Conservation (phyloP, 1,140 invertebrate genomes). For the Ceratitis capitata region DNA sequence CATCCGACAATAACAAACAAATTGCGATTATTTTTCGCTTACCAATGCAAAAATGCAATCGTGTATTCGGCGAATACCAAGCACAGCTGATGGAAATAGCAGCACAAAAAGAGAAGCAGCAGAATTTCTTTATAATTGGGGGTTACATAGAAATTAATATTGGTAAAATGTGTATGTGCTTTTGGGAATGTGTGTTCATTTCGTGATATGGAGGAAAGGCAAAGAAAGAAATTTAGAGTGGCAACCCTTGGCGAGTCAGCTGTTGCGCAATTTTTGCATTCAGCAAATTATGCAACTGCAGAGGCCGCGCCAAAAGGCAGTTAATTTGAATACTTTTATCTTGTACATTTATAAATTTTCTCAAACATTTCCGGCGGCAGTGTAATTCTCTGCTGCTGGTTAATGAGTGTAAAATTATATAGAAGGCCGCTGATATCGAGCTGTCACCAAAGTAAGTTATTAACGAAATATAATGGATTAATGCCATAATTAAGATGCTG, state of each 20-base stretch:
- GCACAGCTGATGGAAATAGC: neutral
- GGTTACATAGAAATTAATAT: no score
- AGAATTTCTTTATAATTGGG: neutral
- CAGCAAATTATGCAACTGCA: neutral
- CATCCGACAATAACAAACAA: neutral
- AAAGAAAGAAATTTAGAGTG: neutral
- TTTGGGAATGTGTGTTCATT: neutral
- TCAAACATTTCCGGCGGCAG: no score
- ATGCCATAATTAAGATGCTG: no score
- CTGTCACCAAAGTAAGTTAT: no score
- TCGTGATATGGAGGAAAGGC: neutral
- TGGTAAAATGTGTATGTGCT: no score
- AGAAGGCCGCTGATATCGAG: no score
- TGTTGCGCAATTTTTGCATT: neutral
- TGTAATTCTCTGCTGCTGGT: no score
- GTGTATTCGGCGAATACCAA: neutral
- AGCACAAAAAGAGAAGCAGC: neutral
- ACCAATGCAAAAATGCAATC: neutral
- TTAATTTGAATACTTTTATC: neutral
- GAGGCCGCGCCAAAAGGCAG: neutral
- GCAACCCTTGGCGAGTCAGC: neutral
- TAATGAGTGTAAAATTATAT: no score
- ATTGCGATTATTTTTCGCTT: neutral
- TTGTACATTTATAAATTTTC: neutral
- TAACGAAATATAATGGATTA: no score